Conservation (phyloP, 2,888 invertebrate genomes). For the Drosophila koepferae region DNA sequence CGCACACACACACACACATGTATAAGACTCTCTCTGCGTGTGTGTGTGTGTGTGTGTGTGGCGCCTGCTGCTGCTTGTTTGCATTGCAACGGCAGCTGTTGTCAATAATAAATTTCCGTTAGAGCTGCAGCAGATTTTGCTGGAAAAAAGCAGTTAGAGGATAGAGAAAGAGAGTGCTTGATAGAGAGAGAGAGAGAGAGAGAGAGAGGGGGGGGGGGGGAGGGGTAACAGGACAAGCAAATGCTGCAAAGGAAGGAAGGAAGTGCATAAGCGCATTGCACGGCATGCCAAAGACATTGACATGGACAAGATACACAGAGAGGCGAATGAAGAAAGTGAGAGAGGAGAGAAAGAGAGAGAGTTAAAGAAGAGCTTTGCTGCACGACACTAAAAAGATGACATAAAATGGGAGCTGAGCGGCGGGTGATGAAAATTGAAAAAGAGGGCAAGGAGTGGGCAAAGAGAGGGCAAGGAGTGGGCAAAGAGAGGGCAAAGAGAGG, state of each 20-base stretch:
- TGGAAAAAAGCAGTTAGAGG: constrained; percentile 24
- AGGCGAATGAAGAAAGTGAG: constrained; percentile 1
- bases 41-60: constrained; percentile 38
- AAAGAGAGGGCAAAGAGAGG: not conserved
- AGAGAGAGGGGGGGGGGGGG: not conserved
- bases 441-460: constrained; percentile 7
- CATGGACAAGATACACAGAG: constrained; percentile 25
- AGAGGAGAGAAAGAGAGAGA: constrained; percentile 2
- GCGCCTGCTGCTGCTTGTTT: constrained; percentile 60
- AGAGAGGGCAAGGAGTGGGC: not conserved
- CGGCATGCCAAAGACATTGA: constrained; percentile 54
- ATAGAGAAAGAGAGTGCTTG: not conserved
- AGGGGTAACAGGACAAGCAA: constrained; percentile 13
- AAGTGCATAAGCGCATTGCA: constrained; percentile 77
- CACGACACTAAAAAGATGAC: constrained; percentile 76
- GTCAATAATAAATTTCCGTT: constrained; percentile 83
- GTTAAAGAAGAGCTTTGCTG: constrained; percentile 42
- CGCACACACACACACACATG: not conserved
- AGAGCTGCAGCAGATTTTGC: constrained; percentile 81
- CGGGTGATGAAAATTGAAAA: constrained; percentile 76
- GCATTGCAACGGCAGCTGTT: constrained; percentile 80
- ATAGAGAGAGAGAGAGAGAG: not conserved
- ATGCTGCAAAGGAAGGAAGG: constrained; percentile 62
- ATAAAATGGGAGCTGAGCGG: constrained; percentile 67
- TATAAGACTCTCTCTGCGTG: constrained; percentile 3